Evolutionary conservation across 2,888 invertebrate genomes (phyloP).

Genomic region (Calliphora vomitoria): DNA sequence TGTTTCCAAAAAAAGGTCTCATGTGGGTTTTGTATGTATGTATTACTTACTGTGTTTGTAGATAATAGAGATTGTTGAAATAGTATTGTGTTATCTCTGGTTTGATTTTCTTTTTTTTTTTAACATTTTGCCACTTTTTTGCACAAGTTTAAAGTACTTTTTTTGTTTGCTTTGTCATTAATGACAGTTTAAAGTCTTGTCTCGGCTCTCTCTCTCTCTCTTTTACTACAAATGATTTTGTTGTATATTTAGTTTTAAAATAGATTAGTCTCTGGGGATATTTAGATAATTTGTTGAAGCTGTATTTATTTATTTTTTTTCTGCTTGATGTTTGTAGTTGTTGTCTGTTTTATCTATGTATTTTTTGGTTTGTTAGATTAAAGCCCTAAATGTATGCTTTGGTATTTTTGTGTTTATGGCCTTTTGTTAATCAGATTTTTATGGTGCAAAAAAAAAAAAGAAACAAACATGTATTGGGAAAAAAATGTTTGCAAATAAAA

Average conservation of each 20-base stretch:
- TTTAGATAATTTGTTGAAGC: constrained; percentile 69
- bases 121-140: constrained; percentile 6
- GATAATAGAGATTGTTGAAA: constrained; percentile 33
- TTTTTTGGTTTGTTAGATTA: constrained; percentile 57
- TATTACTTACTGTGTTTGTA: constrained; percentile 24
- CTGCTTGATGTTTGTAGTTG: neutral
- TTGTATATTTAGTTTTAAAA: constrained; percentile 68
- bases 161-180: constrained; percentile 34
- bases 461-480: neutral
- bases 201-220: neutral
- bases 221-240: constrained; percentile 27
- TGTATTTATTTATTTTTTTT: constrained; percentile 39
- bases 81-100: constrained; percentile 16
- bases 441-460: constrained; percentile 27
- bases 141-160: constrained; percentile 23
- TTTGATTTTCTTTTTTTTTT: constrained; percentile 29
- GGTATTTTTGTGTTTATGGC: constrained; percentile 53
- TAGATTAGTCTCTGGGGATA: constrained; percentile 70
- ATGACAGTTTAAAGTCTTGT: constrained; percentile 71
- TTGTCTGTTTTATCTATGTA: constrained; percentile 43
- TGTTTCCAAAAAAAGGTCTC: constrained; percentile 62
- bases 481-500: neutral
- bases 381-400: constrained; percentile 57
- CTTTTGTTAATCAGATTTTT: constrained; percentile 59
- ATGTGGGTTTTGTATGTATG: constrained; percentile 61